Base-by-base conservation (phyloP, 1,140 invertebrate species). In the Epicauta chinensis region DNA sequence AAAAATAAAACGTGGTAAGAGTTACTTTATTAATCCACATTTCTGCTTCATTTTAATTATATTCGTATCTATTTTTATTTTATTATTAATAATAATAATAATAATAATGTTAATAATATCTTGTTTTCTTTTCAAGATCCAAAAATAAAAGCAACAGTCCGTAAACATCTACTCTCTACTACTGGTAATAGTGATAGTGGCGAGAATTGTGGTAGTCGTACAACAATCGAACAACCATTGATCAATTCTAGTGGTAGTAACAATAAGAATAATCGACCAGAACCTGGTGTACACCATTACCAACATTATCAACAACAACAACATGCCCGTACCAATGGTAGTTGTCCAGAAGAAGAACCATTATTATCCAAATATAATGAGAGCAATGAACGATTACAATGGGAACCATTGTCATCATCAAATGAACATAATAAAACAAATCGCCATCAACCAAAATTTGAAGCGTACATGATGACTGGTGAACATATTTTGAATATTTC, bases 381-480 rank as follows among this genome's bases (percentile, higher is more conserved):
- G 16, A 75, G 78, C 51, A 74, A 74, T 35, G 74, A 78, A 51
- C 65, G 76, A 4, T 64, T 74, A 12, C 75, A 77, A 53, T 78
- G 77, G 75, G 74, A 79, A 40, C 77, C 76, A 0, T 65, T 77
- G 23, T 67, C 67, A 9, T 66, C 62, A 29, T 55, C 37, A 17
- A 74, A 75, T 7, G 32, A 34, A 34, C 3, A 34, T 23, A 23
- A 23, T 5, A 67, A 31, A 67, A 75, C 56, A 29, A 48, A 59
- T 13, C 62, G 60, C 34, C 44, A 49, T 13, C 60, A 66, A 42
- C 73, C 73, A 48, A 67, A 81, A 62, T 94, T 89, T 73, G 93
- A 96, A 73, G 89, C 91, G 14, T 96, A 91, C 74, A 91, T 95
- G 81, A 96, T 97, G 93, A 96, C 93, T n/a, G 93, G 93, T 7